phyloP scores from a whole-genome alignment of 2,888 invertebrate genomes.

The Nymphalis polychloros region DNA sequence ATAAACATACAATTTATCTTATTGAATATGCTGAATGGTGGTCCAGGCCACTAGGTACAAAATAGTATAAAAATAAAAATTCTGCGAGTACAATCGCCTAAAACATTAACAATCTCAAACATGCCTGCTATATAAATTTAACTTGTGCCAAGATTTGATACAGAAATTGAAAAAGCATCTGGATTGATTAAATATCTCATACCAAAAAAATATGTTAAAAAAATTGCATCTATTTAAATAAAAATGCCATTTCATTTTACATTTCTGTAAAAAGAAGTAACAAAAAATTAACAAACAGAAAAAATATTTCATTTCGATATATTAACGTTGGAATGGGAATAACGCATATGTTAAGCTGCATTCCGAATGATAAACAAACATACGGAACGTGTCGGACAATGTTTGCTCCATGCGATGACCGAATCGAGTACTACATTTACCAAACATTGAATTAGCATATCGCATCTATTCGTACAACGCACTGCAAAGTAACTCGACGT shows the following conservation, averaged over 20 bases:
- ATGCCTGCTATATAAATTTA: no score
- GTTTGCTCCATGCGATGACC: slow-evolving; percentile 38
- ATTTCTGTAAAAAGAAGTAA: not conserved
- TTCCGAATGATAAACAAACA: slow-evolving; percentile 35
- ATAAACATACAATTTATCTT: no score
- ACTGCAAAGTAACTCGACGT: slow-evolving; percentile 11
- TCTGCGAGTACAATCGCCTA: no score
- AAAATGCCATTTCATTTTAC: not conserved
- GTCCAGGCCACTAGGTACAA: no score
- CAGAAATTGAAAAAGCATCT: not conserved
- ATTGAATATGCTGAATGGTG: no score
- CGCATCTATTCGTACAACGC: slow-evolving; percentile 38
- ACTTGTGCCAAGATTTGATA: no score
- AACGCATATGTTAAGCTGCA: slow-evolving; percentile 27
- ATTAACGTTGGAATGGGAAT: slow-evolving; percentile 24
- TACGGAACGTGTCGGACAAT: slow-evolving; percentile 33
- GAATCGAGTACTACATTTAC: slow-evolving; percentile 49
- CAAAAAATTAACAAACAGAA: not conserved
- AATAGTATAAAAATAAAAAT: no score
- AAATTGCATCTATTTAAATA: not conserved
- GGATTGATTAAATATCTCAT: not conserved
- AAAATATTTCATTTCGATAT: slow-evolving; percentile 1
- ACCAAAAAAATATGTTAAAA: no score
- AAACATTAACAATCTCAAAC: no score
- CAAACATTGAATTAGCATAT: slow-evolving; percentile 61